A percentile compares a stretch with the other conserved stretches of the same genome.
These are phyloP conservation scores for Premnoplex brunnescens DNA, from an alignment of 2,797 vertebrate species.

Conservation along the genomic window DNA sequence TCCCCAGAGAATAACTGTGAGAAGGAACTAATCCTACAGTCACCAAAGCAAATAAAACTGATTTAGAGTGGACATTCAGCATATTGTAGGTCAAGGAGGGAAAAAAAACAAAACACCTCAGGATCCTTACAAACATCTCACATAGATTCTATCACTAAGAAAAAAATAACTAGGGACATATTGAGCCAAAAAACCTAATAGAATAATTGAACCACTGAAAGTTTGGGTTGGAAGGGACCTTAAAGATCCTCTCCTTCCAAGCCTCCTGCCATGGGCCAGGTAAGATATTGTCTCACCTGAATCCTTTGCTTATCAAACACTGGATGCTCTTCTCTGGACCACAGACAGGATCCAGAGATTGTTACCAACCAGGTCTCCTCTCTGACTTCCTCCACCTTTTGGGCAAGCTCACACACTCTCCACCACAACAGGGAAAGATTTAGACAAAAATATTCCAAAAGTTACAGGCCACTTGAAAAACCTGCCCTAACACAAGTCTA, in stretches of 20 bases:
- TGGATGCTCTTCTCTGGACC: background rate
- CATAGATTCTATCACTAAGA: background rate
- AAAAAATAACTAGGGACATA: background rate
- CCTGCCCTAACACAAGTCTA: constrained; percentile 40
- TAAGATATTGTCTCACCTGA: background rate
- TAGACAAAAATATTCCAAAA: background rate
- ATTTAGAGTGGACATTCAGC: background rate
- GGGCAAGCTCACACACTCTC: background rate
- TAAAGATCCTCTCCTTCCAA: background rate
- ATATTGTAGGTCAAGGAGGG: background rate
- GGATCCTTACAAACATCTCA: background rate
- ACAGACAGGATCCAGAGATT: background rate
- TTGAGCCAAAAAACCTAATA: background rate
- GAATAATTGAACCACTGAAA: background rate
- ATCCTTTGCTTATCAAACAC: background rate
- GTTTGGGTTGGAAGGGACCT: background rate
- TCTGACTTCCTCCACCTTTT: background rate
- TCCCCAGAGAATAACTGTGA: background rate
- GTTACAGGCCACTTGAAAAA: constrained; percentile 43
- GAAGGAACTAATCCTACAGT: background rate
- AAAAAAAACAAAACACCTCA: accelerated
- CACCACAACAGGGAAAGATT: background rate
- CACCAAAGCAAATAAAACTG: background rate
- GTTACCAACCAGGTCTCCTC: background rate
- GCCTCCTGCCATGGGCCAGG: background rate